Evolutionary conservation across 2,797 vertebrate species (phyloP).

Genomic region (Sternotherus odoratus): DNA sequence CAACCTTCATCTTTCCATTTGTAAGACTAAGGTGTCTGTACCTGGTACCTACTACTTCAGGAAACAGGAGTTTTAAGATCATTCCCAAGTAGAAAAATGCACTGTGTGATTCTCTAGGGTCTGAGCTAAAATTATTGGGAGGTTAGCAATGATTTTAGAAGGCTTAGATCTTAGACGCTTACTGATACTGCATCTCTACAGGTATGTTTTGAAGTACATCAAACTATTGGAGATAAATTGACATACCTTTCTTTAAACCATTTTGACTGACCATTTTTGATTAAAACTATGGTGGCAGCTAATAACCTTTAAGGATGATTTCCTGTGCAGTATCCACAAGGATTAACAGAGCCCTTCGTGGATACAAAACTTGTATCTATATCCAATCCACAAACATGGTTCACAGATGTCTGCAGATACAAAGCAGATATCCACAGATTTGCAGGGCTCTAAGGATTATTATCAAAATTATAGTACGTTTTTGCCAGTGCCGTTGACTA

Average conservation of each 20-base stretch:
- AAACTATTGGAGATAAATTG: background rate
- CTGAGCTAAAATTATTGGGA: background rate
- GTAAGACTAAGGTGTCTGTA: background rate
- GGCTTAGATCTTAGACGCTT: background rate
- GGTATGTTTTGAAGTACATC: background rate
- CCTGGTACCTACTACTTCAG: background rate
- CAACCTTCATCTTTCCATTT: background rate
- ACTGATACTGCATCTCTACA: background rate
- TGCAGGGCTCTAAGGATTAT: background rate
- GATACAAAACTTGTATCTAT: too few relatives aligned
- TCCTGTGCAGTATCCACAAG: background rate
- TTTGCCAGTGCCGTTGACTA: background rate
- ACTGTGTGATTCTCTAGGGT: background rate
- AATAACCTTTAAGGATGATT: background rate
- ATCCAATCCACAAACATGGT: too few relatives aligned
- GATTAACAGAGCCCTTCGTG: background rate
- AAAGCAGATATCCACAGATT: too few relatives aligned
- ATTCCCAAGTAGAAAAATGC: background rate
- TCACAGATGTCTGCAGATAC: too few relatives aligned
- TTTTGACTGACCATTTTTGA: background rate
- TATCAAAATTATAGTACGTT: background rate
- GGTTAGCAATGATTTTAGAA: background rate
- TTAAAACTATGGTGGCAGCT: background rate
- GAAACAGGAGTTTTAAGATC: background rate
- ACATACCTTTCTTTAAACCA: background rate